A percentile compares a stretch with the other conserved stretches of the same genome.
Evolutionary conservation across 30 jellyfish, hydroid and myxozoan genomes (phyloP).

Genomic region (Hydractinia echinata): DNA sequence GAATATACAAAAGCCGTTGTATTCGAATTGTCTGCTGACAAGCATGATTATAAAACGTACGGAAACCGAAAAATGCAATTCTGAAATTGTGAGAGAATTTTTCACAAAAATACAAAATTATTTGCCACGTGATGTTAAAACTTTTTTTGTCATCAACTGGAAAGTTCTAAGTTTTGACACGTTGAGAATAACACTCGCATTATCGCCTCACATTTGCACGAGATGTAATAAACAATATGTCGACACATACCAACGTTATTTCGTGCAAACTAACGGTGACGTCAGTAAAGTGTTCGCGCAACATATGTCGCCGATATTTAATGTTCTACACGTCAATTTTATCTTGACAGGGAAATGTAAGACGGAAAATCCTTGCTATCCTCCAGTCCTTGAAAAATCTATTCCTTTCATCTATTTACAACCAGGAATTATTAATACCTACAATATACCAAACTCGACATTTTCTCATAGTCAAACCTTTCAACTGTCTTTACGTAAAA

Average conservation of each 20-base stretch:
- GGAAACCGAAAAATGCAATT: no score
- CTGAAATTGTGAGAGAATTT: no score
- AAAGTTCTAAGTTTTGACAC: neutral
- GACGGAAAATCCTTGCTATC: neutral
- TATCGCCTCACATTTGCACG: conserved; percentile 1
- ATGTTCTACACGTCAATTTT: neutral
- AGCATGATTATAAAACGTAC: neutral
- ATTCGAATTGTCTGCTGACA: neutral
- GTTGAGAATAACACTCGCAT: neutral
- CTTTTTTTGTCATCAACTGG: neutral
- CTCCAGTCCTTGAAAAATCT: neutral
- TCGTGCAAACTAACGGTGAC: neutral
- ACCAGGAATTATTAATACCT: neutral
- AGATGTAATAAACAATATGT: neutral
- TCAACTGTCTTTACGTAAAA: neutral
- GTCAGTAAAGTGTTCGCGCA: neutral
- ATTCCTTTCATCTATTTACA: neutral
- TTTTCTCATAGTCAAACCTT: no score
- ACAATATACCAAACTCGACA: neutral
- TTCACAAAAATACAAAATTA: no score
- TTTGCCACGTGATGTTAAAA: no score
- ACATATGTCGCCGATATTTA: neutral
- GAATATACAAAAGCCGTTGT: neutral
- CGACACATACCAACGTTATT: neutral
- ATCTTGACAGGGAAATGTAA: conserved; percentile 2